These are phyloP conservation scores for Myripristis murdjan DNA, from an alignment of 2,797 vertebrate genomes.

Conservation along the genomic window DNA sequence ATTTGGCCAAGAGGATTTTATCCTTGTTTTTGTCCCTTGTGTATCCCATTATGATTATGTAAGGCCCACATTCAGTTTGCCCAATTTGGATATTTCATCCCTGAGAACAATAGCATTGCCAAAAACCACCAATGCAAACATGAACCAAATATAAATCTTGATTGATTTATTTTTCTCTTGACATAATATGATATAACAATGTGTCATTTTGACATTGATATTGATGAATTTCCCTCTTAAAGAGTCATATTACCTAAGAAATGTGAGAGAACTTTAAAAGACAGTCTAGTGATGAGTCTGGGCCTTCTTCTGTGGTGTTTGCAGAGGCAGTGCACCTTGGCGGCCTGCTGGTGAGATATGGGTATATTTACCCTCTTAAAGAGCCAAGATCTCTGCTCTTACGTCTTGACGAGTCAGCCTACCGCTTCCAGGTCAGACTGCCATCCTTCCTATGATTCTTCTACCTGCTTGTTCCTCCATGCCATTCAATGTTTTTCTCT, in stretches of 20 bases:
- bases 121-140: no score
- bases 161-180: no score
- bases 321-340: slow-evolving; percentile 93
- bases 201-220: no score
- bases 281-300: neutral
- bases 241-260: neutral
- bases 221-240: no score
- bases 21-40: neutral
- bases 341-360: slow-evolving; percentile 88
- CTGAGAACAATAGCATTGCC: neutral
- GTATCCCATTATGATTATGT: neutral
- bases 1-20: slow-evolving; percentile 1
- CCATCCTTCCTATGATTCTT: neutral
- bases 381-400: slow-evolving; percentile 87
- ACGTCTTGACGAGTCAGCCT: slow-evolving; percentile 88
- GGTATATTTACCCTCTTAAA: slow-evolving; percentile 93
- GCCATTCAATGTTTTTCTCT: neutral
- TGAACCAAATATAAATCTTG: no score
- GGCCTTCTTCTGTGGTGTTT: slow-evolving; percentile 41
- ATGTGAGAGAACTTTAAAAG: no score
- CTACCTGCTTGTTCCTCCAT: neutral
- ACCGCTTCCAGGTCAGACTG: slow-evolving; percentile 92
- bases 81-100: no score
- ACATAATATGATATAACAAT: no score
- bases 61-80: slow-evolving; percentile 1